These are phyloP conservation scores for Petaurus breviceps DNA, from an alignment of 2,113 vertebrate genomes.

Conservation along the genomic window DNA sequence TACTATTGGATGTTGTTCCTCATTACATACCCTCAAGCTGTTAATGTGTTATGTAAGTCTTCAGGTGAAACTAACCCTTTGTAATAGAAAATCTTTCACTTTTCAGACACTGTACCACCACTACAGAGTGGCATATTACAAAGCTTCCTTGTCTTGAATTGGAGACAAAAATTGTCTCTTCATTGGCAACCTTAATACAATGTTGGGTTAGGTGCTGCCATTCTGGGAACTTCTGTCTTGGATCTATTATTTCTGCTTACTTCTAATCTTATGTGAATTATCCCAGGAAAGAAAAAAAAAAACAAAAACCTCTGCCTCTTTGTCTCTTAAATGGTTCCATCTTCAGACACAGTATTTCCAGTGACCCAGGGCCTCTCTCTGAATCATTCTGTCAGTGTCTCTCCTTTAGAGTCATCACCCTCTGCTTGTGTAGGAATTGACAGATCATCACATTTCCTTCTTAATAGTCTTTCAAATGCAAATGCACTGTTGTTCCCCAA, in stretches of 20 bases:
- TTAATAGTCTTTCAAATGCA: not conserved
- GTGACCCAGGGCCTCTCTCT: not conserved
- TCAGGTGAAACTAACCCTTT: not conserved
- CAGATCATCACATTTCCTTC: not conserved
- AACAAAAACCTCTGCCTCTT: not conserved
- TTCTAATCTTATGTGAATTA: not conserved
- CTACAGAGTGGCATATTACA: not conserved
- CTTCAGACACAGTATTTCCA: not conserved
- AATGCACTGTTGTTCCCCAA: no score
- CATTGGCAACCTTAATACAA: not conserved
- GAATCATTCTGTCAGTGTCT: not conserved
- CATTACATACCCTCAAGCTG: not conserved
- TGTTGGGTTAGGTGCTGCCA: not conserved
- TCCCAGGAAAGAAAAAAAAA: not conserved
- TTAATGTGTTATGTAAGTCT: not conserved
- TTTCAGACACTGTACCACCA: not conserved
- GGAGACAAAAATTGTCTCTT: not conserved
- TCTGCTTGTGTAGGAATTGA: not conserved
- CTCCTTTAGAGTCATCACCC: not conserved
- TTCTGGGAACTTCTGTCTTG: not conserved
- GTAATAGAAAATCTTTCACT: not conserved
- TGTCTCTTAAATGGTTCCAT: not conserved
- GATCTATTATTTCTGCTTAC: not conserved
- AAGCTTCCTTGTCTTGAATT: not conserved
- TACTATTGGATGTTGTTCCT: not conserved